Evolutionary conservation across 1,140 invertebrate species (phyloP), one percentile per base, ranked within the genome.

Genomic region (Zeugodacus cucurbitae): DNA sequence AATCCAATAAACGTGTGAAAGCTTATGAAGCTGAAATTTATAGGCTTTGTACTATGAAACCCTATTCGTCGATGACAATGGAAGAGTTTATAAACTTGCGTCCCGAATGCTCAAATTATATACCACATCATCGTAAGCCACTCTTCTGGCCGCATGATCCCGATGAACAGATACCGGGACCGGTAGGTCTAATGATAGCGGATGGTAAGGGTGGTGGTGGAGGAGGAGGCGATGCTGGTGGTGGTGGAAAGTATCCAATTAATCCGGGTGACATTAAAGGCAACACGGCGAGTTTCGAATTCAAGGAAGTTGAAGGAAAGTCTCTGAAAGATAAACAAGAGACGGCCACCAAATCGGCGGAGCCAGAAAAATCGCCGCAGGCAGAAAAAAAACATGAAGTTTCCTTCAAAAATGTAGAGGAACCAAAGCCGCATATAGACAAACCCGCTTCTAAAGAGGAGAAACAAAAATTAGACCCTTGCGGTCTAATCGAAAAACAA

Each of bases 1-100:
- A 87, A 14, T 92, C 92, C 0, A 64, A 92, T 26, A 7, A 89
- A 17, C 90, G 91, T 10, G 92, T 92, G 10, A 58, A 74, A 57
- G 48, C 85, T 64, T 11, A 0, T 48, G 8, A 82, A 90, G 8
- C 54, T 87, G 54, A 89, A 59, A 37, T 90, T 1, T 62, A 89
- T 0, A 37, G 54, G 0, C 11, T 92, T 8, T 88, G 89, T 1
- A 1, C 6, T 7, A 64, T 92, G 70, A 86, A 44, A 3, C 96
- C 97, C 29, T 96, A 96, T 86, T 94, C 95, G 62, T 94, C 98
- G 89, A 98, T 99, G 98, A 98, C 97, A 0, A 95, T 97, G 95
- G 97, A 98, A 94, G 97, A 98, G 93, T 97, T 94, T 91, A 91
- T 92, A 22, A 95, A 96, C 89, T 94, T 95, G 22, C 96, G 96